Base-by-base conservation (phyloP, 2,797 vertebrate species). In the Danionella dracula region DNA sequence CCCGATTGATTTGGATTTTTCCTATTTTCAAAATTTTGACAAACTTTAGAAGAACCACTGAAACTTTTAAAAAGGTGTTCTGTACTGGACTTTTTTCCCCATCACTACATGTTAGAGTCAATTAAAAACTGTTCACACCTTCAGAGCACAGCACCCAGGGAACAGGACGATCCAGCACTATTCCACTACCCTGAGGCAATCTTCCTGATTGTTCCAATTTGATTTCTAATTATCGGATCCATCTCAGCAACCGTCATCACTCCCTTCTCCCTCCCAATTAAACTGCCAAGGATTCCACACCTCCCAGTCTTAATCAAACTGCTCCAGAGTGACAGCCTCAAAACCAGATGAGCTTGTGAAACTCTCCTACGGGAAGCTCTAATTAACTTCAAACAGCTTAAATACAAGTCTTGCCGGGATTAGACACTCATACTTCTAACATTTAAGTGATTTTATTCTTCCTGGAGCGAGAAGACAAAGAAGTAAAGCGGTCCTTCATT, bases 181-280 rank as follows among this genome's bases (percentile, higher is more conserved):
- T 72, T 37, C 50, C 46, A 38, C 66, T 73, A 59, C 70, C 63
- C 54, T 37, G 45, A 44, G n/a, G 62, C 66, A 46, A 66, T 66
- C 58, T 75, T 64, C 51, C 62, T 68, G 68, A 80, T 80, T 63
- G 71, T 67, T 76, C 66, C 66, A 62, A 73, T 78, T 70, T 29
- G 66, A 71, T 68, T 71, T 71, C 45, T 71, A 82, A 80, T 82
- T 80, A 78, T 76, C 77, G 58, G 64, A 68, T 76, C 64, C 57
- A 68, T 76, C 74, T 64, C 70, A 23, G 63, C 49, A 60, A 66
- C 53, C 58, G 60, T 74, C 66, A 68, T 63, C 69, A 54, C 63
- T 67, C 50, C 71, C 56, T 55, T 75, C 62, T 72, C 46, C 40
- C 42, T 67, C 49, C 66, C 76, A 78, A 76, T 81, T 80, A 77